phyloP scores from a whole-genome alignment of 2,797 vertebrate genomes.

The Euthynnus affinis region DNA sequence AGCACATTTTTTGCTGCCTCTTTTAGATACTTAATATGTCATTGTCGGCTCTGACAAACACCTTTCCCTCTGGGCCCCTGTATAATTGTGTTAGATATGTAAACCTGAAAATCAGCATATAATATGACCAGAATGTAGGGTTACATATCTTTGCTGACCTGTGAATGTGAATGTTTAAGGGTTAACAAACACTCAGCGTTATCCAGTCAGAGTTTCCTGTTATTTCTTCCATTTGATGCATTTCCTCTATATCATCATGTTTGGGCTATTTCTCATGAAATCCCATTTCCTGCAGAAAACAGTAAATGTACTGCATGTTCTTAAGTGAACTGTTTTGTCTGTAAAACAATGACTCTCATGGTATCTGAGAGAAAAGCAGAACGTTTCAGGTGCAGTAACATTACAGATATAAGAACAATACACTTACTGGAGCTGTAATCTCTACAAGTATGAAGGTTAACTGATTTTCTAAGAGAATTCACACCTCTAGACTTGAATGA shows the following conservation, averaged over 20 bases:
- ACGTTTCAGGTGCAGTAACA: not conserved
- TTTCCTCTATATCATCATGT: conserved; percentile 69
- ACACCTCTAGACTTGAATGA: not conserved
- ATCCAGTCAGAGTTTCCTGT: conserved; percentile 72
- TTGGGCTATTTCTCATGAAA: conserved; percentile 58
- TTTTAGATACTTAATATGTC: conserved; percentile 6
- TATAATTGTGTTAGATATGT: conserved; percentile 13
- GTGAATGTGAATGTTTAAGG: conserved; percentile 26
- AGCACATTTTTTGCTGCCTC: not conserved
- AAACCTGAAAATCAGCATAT: conserved; percentile 12
- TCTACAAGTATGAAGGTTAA: not conserved
- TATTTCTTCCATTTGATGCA: conserved; percentile 59
- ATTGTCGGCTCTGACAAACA: not conserved
- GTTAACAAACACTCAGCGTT: conserved; percentile 58
- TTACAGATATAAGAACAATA: not conserved
- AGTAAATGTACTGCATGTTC: conserved; percentile 21
- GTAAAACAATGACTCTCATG: not conserved
- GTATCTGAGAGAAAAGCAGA: not conserved
- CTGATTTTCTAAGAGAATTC: not conserved
- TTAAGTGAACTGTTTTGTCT: conserved; percentile 21
- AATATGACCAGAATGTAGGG: conserved; percentile 22
- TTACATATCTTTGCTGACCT: conserved; percentile 39
- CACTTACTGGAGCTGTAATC: too few relatives aligned
- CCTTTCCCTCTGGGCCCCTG: not conserved
- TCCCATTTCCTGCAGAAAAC: conserved; percentile 64